Conservation (phyloP, 92 coral and sea anemone species). For the Muricea muricata region DNA sequence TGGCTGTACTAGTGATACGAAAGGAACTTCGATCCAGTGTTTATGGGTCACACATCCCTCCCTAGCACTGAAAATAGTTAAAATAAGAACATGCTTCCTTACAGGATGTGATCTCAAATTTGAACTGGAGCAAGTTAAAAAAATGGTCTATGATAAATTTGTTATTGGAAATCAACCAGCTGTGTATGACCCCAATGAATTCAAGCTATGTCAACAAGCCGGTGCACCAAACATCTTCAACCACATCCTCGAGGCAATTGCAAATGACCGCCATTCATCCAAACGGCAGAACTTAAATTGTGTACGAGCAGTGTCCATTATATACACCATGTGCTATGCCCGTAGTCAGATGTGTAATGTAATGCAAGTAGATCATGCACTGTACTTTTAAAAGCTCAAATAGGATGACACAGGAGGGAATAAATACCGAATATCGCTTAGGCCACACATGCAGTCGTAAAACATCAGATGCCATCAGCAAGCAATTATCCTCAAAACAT, state of each 20-base stretch:
- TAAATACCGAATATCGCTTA: too few relatives aligned
- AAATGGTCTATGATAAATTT: constrained; percentile 22
- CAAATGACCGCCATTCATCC: constrained; percentile 46
- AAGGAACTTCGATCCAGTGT: too few relatives aligned
- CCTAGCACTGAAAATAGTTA: neutral
- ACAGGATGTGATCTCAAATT: constrained; percentile 59
- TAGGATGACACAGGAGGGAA: neutral
- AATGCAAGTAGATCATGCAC: constrained; percentile 49
- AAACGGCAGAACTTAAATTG: constrained; percentile 42
- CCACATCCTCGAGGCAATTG: constrained; percentile 39
- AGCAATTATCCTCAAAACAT: too few relatives aligned
- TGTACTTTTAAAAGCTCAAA: constrained; percentile 59
- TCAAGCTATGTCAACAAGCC: constrained; percentile 46
- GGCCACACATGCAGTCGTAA: too few relatives aligned
- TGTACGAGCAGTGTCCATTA: constrained; percentile 39
- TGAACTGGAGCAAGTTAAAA: constrained; percentile 23
- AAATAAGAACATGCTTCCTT: neutral
- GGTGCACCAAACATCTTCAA: constrained; percentile 50
- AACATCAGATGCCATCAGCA: too few relatives aligned
- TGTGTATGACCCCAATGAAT: too few relatives aligned
- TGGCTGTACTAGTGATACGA: too few relatives aligned
- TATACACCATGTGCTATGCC: constrained; percentile 53
- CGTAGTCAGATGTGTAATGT: constrained; percentile 58
- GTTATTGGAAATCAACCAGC: constrained; percentile 17
- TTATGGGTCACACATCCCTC: too few relatives aligned